Percentiles rank a stretch among this genome's conserved stretches.
Evolutionary conservation across 2,113 vertebrate species (phyloP).

Genomic region (Sarotherodon lohbergeri): DNA sequence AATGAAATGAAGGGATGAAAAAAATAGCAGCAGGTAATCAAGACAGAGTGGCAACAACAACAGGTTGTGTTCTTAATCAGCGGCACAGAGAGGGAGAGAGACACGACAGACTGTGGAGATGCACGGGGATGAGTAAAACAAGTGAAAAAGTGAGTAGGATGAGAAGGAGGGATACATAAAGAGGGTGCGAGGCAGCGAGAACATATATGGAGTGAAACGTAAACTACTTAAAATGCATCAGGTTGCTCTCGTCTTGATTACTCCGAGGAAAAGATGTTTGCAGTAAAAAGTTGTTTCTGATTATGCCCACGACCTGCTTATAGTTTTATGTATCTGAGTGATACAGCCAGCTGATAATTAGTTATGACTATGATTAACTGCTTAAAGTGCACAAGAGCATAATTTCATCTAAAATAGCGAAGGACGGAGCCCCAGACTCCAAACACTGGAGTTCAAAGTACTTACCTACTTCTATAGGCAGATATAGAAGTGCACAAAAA

Average conservation of each 20-base stretch:
- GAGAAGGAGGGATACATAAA: neutral
- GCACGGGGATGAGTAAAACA: constrained; percentile 2
- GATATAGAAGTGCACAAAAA: neutral
- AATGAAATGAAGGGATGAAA: constrained; percentile 52
- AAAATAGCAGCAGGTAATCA: constrained; percentile 64
- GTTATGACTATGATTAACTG: constrained; percentile 43
- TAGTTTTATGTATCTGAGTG: constrained; percentile 8
- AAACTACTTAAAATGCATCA: constrained; percentile 54
- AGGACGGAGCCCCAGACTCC: neutral
- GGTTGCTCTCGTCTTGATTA: constrained; percentile 58
- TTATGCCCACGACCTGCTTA: constrained; percentile 21
- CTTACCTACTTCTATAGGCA: neutral
- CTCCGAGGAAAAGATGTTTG: constrained; percentile 36
- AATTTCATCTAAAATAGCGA: neutral
- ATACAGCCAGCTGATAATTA: constrained; percentile 38
- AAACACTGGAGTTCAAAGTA: neutral
- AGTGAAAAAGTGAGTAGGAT: neutral
- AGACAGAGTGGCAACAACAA: constrained; percentile 63
- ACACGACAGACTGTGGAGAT: neutral
- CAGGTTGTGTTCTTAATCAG: constrained; percentile 69
- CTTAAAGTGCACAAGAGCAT: constrained; percentile 23
- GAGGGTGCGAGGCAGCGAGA: neutral
- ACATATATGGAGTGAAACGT: constrained; percentile 34
- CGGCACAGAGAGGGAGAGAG: constrained; percentile 10
- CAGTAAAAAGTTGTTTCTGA: constrained; percentile 29